phyloP scores from a whole-genome alignment of 2,797 vertebrate species.

The Manis javanica region DNA sequence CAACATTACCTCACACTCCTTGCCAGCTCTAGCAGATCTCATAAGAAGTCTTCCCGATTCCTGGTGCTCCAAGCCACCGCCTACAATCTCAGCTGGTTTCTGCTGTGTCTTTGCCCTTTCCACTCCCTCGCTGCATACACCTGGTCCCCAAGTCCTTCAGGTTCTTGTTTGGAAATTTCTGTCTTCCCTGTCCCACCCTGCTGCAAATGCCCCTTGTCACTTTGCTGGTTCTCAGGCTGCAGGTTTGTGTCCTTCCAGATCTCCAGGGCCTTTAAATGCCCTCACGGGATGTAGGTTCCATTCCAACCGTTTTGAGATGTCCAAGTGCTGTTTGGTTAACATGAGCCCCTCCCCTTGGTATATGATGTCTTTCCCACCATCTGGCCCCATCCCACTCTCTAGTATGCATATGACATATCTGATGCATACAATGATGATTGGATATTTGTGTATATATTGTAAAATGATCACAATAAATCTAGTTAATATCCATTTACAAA shows the following conservation, averaged over 20 bases:
- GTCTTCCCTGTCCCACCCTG: not conserved
- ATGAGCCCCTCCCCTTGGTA: not conserved
- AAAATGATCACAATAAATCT: not conserved
- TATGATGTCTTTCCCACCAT: not conserved
- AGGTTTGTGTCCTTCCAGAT: not conserved
- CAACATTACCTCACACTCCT: not conserved
- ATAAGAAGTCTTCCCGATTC: not conserved
- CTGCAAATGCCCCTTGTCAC: not conserved
- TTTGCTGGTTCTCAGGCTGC: not conserved
- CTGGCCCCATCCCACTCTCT: rapidly evolving
- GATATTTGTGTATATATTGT: not conserved
- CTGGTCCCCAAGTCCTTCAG: not conserved
- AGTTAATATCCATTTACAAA: not conserved
- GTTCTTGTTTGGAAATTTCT: not conserved
- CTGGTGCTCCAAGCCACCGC: not conserved
- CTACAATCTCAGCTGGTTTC: not conserved
- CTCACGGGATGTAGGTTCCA: not conserved
- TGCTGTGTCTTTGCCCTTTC: not conserved
- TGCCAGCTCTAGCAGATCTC: not conserved
- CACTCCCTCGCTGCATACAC: not conserved
- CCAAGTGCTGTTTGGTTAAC: not conserved
- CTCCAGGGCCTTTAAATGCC: not conserved
- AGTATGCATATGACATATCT: not conserved
- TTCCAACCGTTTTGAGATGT: not conserved
- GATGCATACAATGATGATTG: not conserved